Evolutionary conservation across 1,140 invertebrate species (phyloP).

Genomic region (Plodia interpunctella): DNA sequence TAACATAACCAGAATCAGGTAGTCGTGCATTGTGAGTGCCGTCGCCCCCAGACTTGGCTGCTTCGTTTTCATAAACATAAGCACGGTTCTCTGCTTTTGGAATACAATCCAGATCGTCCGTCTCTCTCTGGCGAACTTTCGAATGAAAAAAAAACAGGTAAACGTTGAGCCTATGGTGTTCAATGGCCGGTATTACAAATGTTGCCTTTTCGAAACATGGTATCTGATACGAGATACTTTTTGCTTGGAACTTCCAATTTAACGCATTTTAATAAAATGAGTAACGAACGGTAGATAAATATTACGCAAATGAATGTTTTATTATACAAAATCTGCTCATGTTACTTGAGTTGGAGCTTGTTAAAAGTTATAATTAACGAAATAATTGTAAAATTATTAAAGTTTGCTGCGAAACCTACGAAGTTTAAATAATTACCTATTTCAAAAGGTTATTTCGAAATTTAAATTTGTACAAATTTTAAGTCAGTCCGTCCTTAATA

Average conservation of each 20-base stretch:
- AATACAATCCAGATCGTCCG: constrained; percentile 38
- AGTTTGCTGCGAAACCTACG: neutral
- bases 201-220: constrained; percentile 4
- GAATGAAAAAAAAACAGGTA: constrained; percentile 62
- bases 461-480: too few species aligned
- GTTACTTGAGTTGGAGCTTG: constrained; percentile 3
- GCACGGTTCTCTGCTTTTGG: constrained; percentile 54
- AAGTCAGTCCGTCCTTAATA: neutral
- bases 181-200: constrained; percentile 23
- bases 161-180: constrained; percentile 40
- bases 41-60: constrained; percentile 62
- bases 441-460: neutral
- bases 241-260: neutral
- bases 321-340: neutral
- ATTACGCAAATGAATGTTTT: constrained; percentile 3
- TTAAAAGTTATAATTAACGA: neutral
- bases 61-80: constrained; percentile 52
- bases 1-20: constrained; percentile 66
- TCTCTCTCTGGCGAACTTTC: constrained; percentile 53
- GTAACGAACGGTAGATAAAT: neutral
- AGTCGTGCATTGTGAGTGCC: constrained; percentile 67
- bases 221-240: constrained; percentile 7
- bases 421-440: neutral
- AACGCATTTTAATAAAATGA: constrained; percentile 4
- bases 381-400: neutral